A percentile compares a stretch with the other conserved stretches of the same genome.
These are phyloP conservation scores for Muscina levida DNA, from an alignment of 2,888 invertebrate species.

Conservation along the genomic window DNA sequence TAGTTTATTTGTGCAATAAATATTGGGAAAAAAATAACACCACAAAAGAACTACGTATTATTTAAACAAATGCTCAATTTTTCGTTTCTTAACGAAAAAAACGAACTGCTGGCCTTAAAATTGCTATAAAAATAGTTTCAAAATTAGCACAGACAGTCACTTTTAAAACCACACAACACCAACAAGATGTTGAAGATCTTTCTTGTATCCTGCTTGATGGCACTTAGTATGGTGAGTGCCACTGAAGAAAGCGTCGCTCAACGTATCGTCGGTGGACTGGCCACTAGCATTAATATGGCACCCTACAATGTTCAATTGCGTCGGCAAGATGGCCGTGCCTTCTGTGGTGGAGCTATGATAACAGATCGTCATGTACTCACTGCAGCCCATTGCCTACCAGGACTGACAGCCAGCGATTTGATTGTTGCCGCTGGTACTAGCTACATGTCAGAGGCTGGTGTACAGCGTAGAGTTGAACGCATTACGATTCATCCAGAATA, in stretches of 20 bases:
- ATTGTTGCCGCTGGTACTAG: conserved; percentile 71
- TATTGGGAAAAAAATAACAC: no score
- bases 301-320: conserved; percentile 73
- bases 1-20: no score
- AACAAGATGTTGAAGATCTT: background rate
- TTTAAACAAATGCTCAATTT: no score
- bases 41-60: no score
- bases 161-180: no score
- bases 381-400: conserved; percentile 74
- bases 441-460: conserved; percentile 67
- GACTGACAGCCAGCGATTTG: conserved; percentile 63
- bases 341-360: conserved; percentile 75
- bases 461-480: conserved; percentile 65
- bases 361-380: conserved; percentile 73
- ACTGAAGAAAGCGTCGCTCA: background rate
- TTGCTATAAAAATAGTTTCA: no score
- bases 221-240: background rate
- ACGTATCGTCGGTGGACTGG: conserved; percentile 64
- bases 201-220: background rate
- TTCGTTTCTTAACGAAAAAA: no score
- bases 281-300: conserved; percentile 69
- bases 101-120: no score
- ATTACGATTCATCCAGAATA: conserved; percentile 70
- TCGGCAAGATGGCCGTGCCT: conserved; percentile 66
- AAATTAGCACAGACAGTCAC: no score